A percentile compares a stretch with the other conserved stretches of the same genome.
These are phyloP conservation scores for Synaphobranchus kaupii DNA, from an alignment of 2,797 vertebrate species.

Conservation along the genomic window DNA sequence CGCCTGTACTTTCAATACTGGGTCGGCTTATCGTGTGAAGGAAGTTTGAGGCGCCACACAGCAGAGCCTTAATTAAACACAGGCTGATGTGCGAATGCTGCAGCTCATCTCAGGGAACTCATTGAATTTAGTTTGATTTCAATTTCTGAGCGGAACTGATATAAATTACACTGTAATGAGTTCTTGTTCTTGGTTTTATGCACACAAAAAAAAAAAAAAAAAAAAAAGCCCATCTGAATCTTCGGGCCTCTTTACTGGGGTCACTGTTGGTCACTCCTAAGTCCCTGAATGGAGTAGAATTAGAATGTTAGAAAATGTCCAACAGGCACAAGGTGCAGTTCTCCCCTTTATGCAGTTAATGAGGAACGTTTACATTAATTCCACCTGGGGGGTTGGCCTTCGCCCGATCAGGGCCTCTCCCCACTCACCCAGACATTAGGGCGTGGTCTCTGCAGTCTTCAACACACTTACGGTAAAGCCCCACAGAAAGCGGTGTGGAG, in stretches of 20 bases:
- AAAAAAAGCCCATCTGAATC: not conserved
- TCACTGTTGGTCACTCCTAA: not conserved
- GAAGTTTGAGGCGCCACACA: not conserved
- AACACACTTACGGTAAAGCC: too few species aligned
- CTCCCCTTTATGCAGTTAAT: not conserved
- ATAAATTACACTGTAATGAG: not conserved
- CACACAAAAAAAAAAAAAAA: not conserved
- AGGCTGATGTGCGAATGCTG: not conserved
- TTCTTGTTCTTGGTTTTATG: not conserved
- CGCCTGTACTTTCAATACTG: not conserved
- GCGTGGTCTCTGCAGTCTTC: too few species aligned
- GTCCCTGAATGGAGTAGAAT: not conserved
- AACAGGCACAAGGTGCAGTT: not conserved
- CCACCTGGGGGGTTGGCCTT: not conserved
- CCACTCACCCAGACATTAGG: too few species aligned
- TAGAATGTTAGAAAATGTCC: not conserved
- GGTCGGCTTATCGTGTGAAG: not conserved
- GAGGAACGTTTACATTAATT: not conserved
- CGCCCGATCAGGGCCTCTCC: too few species aligned
- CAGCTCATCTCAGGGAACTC: not conserved
- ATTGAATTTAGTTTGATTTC: not conserved
- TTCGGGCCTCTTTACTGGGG: too few species aligned
- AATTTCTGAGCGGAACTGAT: not conserved
- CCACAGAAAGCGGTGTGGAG: too few species aligned
- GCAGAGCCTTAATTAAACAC: constrained; percentile 13